Percentiles rank a stretch among this genome's conserved stretches.
Conservation (phyloP, 2,113 vertebrate species). For the Rhinoderma darwinii region DNA sequence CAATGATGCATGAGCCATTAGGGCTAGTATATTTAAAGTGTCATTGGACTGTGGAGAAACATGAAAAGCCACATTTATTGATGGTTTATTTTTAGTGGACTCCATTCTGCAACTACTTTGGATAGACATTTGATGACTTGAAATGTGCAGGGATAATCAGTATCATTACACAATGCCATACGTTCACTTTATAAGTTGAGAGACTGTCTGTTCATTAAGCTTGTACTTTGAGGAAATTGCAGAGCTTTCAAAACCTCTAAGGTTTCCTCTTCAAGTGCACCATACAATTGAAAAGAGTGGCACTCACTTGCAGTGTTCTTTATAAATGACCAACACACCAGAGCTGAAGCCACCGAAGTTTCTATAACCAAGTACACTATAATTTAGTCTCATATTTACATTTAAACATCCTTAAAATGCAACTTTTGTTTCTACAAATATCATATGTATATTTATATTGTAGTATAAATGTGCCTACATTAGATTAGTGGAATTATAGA, state of each 20-base stretch:
- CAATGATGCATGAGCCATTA: background rate
- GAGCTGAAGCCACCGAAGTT: slow-evolving; percentile 16
- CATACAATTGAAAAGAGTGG: slow-evolving; percentile 33
- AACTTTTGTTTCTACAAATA: background rate
- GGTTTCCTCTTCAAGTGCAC: slow-evolving; percentile 29
- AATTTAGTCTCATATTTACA: slow-evolving; percentile 8
- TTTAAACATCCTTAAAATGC: background rate
- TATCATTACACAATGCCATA: slow-evolving; percentile 35
- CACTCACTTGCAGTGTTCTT: slow-evolving; percentile 25
- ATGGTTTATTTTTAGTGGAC: slow-evolving; percentile 12
- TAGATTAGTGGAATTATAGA: no score
- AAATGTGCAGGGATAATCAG: slow-evolving; percentile 29
- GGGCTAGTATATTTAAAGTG: background rate
- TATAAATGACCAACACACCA: slow-evolving; percentile 30
- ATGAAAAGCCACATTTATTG: background rate
- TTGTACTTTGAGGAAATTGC: slow-evolving; percentile 37
- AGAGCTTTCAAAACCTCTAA: slow-evolving; percentile 36
- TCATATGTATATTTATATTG: background rate
- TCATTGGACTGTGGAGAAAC: background rate
- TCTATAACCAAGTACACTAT: slow-evolving; percentile 12
- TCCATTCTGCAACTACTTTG: background rate
- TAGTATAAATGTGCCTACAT: background rate
- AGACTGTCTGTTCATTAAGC: slow-evolving; percentile 37
- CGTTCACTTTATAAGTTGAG: slow-evolving; percentile 14
- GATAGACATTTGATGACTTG: slow-evolving; percentile 15